Evolutionary conservation across 2,797 vertebrate species (phyloP), one percentile per base, ranked within the genome.

Genomic region (Microchirus variegatus): DNA sequence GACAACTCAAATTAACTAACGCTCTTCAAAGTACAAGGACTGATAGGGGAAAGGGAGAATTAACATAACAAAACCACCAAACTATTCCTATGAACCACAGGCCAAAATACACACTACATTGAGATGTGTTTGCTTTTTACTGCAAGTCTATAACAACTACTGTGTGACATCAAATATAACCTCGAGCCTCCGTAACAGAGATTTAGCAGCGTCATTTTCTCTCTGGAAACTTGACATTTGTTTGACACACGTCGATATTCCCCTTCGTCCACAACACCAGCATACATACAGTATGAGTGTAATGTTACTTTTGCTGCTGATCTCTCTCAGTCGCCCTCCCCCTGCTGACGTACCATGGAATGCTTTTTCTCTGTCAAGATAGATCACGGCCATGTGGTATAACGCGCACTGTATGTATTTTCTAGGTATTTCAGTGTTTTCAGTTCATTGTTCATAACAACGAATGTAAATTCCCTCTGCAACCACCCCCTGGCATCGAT

Each of bases 121-220:
- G 48, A 55, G 46, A 9, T 15, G 10, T 53, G 50, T 14, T 14
- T 43, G 10, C 2, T 1, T 22, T 3, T 9, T 6, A 74, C 57
- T 56, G 49, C 15, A 11, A 50, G 43, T 61, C 69, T 87, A 69
- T 14, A 17, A 37, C 49, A 76, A 50, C 64, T 83, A 84, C 72
- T 67, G 36, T 55, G 72, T 55, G 68, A 73, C 63, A 51, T 50
- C 49, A 62, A 71, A 60, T 66, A 42, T 65, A 86, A 91, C 90
- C 90, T 93, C 90, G 10, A 92, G 86, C 48, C 82, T 89, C 67
- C 69, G 88, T 86, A 92, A 88, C 73, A 92, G 67, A 78, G 88
- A 78, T 69, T 85, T 90, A 22, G 86, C 66, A 5, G 76, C 90
- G 44, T 93, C 89, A 86, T 90, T 87, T 79, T 91, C 91, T 78